These are phyloP conservation scores for Drosophila mojavensis DNA, from an alignment of 1,140 invertebrate genomes.

Conservation along the genomic window DNA sequence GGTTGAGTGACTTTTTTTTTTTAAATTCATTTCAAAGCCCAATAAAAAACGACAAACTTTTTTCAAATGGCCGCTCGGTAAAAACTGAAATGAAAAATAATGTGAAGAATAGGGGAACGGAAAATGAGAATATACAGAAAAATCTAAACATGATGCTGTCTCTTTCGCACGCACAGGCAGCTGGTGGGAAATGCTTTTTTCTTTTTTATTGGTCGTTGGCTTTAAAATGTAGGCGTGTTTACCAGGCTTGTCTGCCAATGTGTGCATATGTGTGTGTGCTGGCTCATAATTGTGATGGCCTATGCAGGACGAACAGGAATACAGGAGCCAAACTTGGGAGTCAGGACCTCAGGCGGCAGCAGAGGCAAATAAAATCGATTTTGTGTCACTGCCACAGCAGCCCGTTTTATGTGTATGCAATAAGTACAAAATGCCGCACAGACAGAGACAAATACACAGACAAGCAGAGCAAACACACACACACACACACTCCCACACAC, in stretches of 20 bases:
- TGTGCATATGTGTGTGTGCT: slow-evolving; percentile 6
- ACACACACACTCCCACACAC: neutral
- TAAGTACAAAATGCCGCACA: slow-evolving; percentile 35
- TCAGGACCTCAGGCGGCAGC: slow-evolving; percentile 1
- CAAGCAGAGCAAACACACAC: neutral
- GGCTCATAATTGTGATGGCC: slow-evolving; percentile 50
- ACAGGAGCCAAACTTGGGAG: neutral
- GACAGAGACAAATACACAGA: neutral
- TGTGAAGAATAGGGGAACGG: neutral
- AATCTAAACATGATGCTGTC: slow-evolving; percentile 23
- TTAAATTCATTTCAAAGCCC: slow-evolving; percentile 1
- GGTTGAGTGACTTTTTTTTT: slow-evolving; percentile 1
- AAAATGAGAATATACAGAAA: slow-evolving; percentile 1
- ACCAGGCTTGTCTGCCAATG: slow-evolving; percentile 16
- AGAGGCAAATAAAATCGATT: slow-evolving; percentile 70
- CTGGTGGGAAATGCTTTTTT: slow-evolving; percentile 20
- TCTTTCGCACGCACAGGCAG: slow-evolving; percentile 6
- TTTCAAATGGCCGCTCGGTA: slow-evolving; percentile 40
- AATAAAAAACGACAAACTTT: slow-evolving; percentile 25
- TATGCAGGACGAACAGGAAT: slow-evolving; percentile 21
- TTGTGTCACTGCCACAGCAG: slow-evolving; percentile 70
- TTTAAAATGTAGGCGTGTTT: slow-evolving; percentile 59
- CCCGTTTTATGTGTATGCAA: slow-evolving; percentile 43
- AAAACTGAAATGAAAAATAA: slow-evolving; percentile 13
- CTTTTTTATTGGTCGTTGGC: slow-evolving; percentile 52